Evolutionary conservation across 2,888 invertebrate species (phyloP).

Genomic region (Elmis aenea): DNA sequence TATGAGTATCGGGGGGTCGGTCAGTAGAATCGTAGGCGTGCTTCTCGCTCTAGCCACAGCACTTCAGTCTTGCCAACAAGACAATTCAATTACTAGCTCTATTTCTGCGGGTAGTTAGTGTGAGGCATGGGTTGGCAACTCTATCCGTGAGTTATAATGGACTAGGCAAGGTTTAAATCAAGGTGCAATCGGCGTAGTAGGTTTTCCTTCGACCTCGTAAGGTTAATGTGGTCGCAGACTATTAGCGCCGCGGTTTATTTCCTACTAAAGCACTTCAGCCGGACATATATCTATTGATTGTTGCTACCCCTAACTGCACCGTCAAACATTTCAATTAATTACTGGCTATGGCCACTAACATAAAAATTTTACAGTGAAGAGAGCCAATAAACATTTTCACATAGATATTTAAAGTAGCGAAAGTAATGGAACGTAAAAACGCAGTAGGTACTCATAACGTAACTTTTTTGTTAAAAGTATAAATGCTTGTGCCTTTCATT

Average conservation of each 20-base stretch:
- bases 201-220: constrained; percentile 24
- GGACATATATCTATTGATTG: constrained; percentile 14
- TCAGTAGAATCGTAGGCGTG: constrained; percentile 42
- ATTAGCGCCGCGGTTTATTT: constrained; percentile 30
- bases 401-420: too few relatives aligned
- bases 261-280: constrained; percentile 22
- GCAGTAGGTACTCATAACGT: too few relatives aligned
- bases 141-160: constrained; percentile 37
- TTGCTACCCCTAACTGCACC: neutral
- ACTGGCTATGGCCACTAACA: too few relatives aligned
- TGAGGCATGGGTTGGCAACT: constrained; percentile 16
- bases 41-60: constrained; percentile 26
- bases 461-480: too few relatives aligned
- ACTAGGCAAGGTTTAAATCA: constrained; percentile 39
- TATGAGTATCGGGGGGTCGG: constrained; percentile 40
- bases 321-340: too few relatives aligned
- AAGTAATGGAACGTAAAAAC: too few relatives aligned
- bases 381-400: too few relatives aligned
- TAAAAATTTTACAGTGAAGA: too few relatives aligned
- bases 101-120: constrained; percentile 44
- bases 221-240: constrained; percentile 31
- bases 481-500: too few relatives aligned
- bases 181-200: constrained; percentile 41
- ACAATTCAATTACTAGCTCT: constrained; percentile 49
- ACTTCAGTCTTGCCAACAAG: constrained; percentile 42